Evolutionary conservation across 2,797 vertebrate genomes (phyloP).

Genomic region (Botia almorhae): DNA sequence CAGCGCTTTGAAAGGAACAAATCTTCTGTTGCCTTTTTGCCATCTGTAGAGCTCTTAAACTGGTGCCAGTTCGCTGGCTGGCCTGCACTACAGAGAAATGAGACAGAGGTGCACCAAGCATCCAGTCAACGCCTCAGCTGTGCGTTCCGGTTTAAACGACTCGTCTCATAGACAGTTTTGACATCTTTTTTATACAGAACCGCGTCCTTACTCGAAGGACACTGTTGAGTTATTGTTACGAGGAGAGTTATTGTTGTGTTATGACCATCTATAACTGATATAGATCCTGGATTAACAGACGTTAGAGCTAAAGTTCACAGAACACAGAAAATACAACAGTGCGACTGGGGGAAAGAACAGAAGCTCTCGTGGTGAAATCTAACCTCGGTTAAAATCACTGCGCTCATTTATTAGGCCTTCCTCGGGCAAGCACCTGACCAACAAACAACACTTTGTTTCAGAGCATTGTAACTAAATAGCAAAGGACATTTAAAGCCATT

Average conservation of each 20-base stretch:
- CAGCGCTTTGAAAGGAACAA: slow-evolving; percentile 76
- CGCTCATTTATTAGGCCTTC: slow-evolving; percentile 43
- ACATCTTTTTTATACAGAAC: neutral
- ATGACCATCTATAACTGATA: slow-evolving; percentile 1
- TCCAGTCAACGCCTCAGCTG: slow-evolving; percentile 17
- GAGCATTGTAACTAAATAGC: slow-evolving; percentile 17
- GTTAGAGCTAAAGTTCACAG: neutral
- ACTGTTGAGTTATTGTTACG: slow-evolving; percentile 6
- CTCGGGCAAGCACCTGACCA: slow-evolving; percentile 34
- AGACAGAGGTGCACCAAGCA: slow-evolving; percentile 20
- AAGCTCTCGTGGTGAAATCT: slow-evolving; percentile 42
- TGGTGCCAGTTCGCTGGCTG: slow-evolving; percentile 48
- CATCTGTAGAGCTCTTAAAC: slow-evolving; percentile 63
- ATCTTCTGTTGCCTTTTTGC: slow-evolving; percentile 65
- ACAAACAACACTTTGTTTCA: slow-evolving; percentile 36
- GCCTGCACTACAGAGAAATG: slow-evolving; percentile 43
- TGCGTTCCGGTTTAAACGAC: slow-evolving; percentile 17
- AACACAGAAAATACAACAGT: neutral
- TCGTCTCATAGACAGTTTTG: neutral
- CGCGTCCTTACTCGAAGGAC: neutral
- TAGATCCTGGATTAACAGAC: neutral
- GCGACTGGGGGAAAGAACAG: slow-evolving; percentile 26
- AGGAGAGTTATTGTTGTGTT: slow-evolving; percentile 12
- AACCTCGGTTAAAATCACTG: slow-evolving; percentile 52
- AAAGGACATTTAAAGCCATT: neutral